Percentiles rank a stretch among this genome's conserved stretches.
phyloP scores from a whole-genome alignment of 2,113 vertebrate species.

The Scolopax mira region DNA sequence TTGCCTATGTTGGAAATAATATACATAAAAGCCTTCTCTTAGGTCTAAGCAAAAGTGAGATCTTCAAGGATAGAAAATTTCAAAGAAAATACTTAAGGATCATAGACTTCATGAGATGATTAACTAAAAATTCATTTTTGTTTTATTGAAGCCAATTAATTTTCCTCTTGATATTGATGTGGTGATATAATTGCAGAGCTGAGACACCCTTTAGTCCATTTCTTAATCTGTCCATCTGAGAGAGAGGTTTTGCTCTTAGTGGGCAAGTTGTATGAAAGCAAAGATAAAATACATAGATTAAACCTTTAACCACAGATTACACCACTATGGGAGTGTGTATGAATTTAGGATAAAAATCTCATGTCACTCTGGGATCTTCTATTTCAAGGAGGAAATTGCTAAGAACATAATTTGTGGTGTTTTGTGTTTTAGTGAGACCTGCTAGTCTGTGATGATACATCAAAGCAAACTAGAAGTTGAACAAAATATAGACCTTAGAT shows the following conservation, averaged over 20 bases:
- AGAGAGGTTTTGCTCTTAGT: background rate
- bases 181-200: background rate
- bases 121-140: background rate
- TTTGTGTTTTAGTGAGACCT: background rate
- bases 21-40: background rate
- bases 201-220: background rate
- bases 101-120: background rate
- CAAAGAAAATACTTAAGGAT: background rate
- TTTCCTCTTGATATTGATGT: background rate
- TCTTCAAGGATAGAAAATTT: background rate
- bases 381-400: background rate
- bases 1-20: background rate
- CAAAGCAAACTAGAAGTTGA: background rate
- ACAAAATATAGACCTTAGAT: background rate
- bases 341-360: background rate
- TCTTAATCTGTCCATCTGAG: background rate
- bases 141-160: background rate
- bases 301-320: background rate
- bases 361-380: background rate
- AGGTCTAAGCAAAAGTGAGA: background rate
- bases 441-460: background rate
- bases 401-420: background rate
- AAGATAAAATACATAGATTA: background rate
- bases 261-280: background rate
- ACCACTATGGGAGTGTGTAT: background rate